Evolutionary conservation across 2,888 invertebrate species (phyloP), one percentile per base, ranked within the genome.

Genomic region (Dolomedes plantarius): DNA sequence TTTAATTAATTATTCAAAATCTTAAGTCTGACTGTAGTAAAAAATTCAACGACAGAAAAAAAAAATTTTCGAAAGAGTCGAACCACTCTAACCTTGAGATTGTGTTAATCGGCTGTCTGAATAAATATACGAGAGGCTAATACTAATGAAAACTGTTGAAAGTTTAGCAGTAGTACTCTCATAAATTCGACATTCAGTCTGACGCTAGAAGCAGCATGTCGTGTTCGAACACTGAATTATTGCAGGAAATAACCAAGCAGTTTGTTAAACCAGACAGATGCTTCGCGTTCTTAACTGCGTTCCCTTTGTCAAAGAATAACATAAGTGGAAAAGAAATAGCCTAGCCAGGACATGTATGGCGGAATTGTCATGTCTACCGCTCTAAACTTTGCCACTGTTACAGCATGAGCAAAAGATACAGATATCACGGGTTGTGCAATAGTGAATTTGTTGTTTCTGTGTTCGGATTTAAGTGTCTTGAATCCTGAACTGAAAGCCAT

Each of bases 131-230:
- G 67, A 76, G 46, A 23, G n/a, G 27, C 27, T 23, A 13, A 23
- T 76, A 28, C 68, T 46, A 50, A 68, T 76, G 67, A 29, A 50
- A 76, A 32, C 39, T 76, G 68, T 46, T 76, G 68, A 46, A 76
- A 76, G 16, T 76, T 67, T 13, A 23, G 31, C 32, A 62, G 7
- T 13, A 74, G 62, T 36, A 23, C 19, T 23, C 19, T 46, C 39
- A 68, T 76, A 76, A 76, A 76, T 76, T 27, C 32, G 31, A 9
- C 46, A 13, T 13, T 64, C 19, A 36, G n/a, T 32, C n/a, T 9
- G 28, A 72, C 41, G 29, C n/a, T 9, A 9, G 9, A 9, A 36
- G 36, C 36, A 9, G 23, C 23, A 6, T 64, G 28, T 27, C 41
- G 28, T 31, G 41, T 56, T 76, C 50, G 29, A 39, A 69, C 13